Evolutionary conservation across 2,888 invertebrate genomes (phyloP), one percentile per base, ranked within the genome.

Genomic region (Arctia plantaginis): DNA sequence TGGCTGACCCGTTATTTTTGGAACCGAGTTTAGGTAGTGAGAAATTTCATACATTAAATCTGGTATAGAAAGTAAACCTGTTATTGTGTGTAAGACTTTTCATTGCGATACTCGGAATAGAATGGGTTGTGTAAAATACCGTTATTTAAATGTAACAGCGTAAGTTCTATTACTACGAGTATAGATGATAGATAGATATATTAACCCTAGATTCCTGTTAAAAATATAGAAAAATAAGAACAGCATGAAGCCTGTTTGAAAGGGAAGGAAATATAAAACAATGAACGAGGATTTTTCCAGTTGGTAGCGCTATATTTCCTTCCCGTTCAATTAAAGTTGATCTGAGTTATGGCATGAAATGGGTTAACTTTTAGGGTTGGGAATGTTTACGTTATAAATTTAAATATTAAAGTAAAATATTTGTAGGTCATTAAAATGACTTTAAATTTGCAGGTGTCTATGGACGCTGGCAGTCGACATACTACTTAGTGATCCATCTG

Each of bases 281-380:
- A 55, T 55, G n/a, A n/a, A 8, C n/a, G n/a, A 55, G n/a, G 23
- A 55, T 55, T 55, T 55, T 55, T 55, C 51, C 51, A 55, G 51
- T 55, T 55, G 51, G 51, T 55, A 55, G 51, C n/a, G n/a, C n/a
- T 55, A 55, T n/a, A 55, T 55, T 55, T 55, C 51, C 51, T 55
- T 55, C 23, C 51, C 51, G 51, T 55, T 55, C 12, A 55, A 55
- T 55, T 55, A 55, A 55, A 55, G n/a, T 55, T 55, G 51, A 55
- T 55, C 51, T 55, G 35, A 69, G 59, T 69, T 59, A 59, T 59
- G 39, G 39, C 35, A 10, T 23, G 10, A 23, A 51, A 4, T 23
- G 20, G 23, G 51, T 10, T n/a, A n/a, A 55, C 51, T 55, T 55
- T 55, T 55, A 55, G 51, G 51, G 51, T 55, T n/a, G 23, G n/a